Conservation (phyloP, 2,888 invertebrate species). For the Rhodophaea formosa region DNA sequence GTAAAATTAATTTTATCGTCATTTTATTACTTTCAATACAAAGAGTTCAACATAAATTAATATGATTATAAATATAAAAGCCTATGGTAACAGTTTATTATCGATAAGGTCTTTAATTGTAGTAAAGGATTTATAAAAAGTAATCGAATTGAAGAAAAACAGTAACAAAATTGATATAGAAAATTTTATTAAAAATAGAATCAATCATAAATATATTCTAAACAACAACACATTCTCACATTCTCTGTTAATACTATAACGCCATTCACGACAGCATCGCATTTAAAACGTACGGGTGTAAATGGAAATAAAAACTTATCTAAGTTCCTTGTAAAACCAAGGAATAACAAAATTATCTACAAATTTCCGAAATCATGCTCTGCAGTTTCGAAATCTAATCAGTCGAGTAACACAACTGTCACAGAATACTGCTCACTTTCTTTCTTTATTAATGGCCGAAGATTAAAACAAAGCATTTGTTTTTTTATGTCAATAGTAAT, state of each 20-base stretch:
- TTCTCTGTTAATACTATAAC: slow-evolving; percentile 71
- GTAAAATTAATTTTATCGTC: not conserved
- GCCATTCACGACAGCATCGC: slow-evolving; percentile 67
- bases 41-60: no score
- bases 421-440: slow-evolving; percentile 57
- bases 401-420: slow-evolving; percentile 76
- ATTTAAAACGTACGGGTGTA: slow-evolving; percentile 57
- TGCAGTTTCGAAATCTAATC: slow-evolving; percentile 67
- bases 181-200: slow-evolving; percentile 41
- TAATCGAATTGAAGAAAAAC: slow-evolving; percentile 21
- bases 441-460: slow-evolving; percentile 23
- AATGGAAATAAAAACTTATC: slow-evolving; percentile 43
- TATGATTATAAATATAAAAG: no score
- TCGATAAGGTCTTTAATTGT: no score
- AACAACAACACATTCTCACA: slow-evolving; percentile 62
- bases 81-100: no score
- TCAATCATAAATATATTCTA: slow-evolving; percentile 52
- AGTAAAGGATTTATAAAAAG: no score
- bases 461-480: slow-evolving; percentile 25
- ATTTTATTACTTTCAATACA: not conserved
- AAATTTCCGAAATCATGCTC: slow-evolving; percentile 62
- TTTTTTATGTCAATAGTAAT: not conserved
- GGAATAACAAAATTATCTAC: slow-evolving; percentile 73
- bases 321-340: slow-evolving; percentile 79
- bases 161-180: slow-evolving; percentile 33